Percentiles rank a stretch among this genome's conserved stretches.
Conservation (phyloP, 2,113 vertebrate genomes). For the Engystomops pustulosus region DNA sequence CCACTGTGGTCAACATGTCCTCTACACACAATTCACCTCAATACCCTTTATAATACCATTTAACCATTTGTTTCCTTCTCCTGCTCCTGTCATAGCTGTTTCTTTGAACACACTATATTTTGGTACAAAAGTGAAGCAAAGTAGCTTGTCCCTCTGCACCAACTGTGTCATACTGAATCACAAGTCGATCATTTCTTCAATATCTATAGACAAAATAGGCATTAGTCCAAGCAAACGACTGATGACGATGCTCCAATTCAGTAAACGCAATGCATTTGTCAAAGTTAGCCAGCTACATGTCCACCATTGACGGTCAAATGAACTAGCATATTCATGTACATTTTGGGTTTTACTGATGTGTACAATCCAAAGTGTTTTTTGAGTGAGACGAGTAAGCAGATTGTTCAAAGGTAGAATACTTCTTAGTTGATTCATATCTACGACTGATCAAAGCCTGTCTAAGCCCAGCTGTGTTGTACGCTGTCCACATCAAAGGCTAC, state of each 20-base stretch:
- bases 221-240: not conserved
- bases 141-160: not conserved
- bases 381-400: slow-evolving; percentile 6
- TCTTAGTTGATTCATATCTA: slow-evolving; percentile 3
- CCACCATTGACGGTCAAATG: not conserved
- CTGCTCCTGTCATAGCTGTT: not conserved
- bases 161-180: not conserved
- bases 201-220: not conserved
- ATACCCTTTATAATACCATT: not conserved
- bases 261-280: not conserved
- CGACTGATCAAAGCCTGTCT: slow-evolving; percentile 40
- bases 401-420: slow-evolving; percentile 17
- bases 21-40: not conserved
- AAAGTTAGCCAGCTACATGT: slow-evolving; percentile 17
- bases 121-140: not conserved
- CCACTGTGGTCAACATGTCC: not conserved
- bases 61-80: not conserved
- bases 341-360: not conserved
- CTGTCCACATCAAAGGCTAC: slow-evolving; percentile 39
- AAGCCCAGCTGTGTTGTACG: slow-evolving; percentile 33
- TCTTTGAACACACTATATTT: not conserved
- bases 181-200: not conserved
- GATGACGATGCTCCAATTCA: not conserved
- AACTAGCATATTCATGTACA: not conserved
- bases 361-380: not conserved